Conservation (phyloP, 2,888 invertebrate species). For the Belgica antarctica region DNA sequence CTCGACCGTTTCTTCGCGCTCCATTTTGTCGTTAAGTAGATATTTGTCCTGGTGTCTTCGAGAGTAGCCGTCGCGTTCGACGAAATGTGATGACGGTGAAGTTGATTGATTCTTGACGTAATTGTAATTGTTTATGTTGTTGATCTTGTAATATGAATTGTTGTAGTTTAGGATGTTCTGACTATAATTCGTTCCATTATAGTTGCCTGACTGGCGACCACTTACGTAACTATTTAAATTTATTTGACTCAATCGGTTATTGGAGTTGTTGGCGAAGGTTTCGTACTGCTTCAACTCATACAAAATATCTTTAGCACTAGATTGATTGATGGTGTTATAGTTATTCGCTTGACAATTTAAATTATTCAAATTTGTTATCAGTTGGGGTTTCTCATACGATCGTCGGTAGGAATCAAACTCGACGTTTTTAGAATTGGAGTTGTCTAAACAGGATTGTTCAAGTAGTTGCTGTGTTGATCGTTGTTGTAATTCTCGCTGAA, state of each 20-base stretch:
- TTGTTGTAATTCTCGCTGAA: conserved; percentile 39
- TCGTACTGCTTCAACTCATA: conserved; percentile 42
- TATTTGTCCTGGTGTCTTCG: neutral
- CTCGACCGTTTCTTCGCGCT: conserved; percentile 46
- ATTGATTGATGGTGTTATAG: conserved; percentile 39
- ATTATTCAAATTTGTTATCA: conserved; percentile 39
- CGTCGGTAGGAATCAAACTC: conserved; percentile 23
- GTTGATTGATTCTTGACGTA: conserved; percentile 31
- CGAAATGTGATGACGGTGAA: conserved; percentile 23
- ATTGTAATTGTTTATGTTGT: conserved; percentile 42
- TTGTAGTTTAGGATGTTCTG: conserved; percentile 44
- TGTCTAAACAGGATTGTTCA: conserved; percentile 37
- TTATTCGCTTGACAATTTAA: conserved; percentile 34
- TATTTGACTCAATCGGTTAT: conserved; percentile 18
- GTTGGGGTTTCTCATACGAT: conserved; percentile 36
- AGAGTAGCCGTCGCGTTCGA: conserved; percentile 12
- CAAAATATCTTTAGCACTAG: conserved; percentile 43
- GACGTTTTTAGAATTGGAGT: conserved; percentile 40
- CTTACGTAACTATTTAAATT: conserved; percentile 3
- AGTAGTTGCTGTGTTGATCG: conserved; percentile 42
- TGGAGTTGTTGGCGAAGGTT: conserved; percentile 27
- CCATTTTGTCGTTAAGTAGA: conserved; percentile 44
- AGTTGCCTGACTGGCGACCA: neutral
- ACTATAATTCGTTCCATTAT: conserved; percentile 41
- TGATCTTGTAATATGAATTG: conserved; percentile 39